Evolutionary conservation across 2,113 vertebrate genomes (phyloP).

Genomic region (Kryptolebias marmoratus): DNA sequence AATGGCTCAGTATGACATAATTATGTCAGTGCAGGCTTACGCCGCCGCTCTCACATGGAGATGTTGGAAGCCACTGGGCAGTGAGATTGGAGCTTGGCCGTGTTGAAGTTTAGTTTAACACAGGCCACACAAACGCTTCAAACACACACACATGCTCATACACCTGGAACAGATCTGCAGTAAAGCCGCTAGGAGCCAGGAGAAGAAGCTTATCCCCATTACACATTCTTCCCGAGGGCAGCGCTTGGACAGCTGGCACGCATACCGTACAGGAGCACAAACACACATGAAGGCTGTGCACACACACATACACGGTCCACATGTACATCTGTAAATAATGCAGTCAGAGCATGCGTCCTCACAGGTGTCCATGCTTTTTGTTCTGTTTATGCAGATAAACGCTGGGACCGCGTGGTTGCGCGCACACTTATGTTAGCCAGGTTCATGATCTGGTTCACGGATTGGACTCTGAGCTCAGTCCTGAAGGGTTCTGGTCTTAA

Average conservation of each 20-base stretch:
- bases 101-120: conserved; percentile 21
- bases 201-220: conserved; percentile 70
- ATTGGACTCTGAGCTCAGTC: conserved; percentile 21
- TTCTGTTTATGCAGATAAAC: conserved; percentile 27
- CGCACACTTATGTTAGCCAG: conserved; percentile 8
- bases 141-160: conserved; percentile 28
- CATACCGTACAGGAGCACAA: conserved; percentile 31
- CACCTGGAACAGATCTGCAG: conserved; percentile 67
- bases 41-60: conserved; percentile 52
- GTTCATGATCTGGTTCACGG: conserved; percentile 27
- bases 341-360: conserved; percentile 8
- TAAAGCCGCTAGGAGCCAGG: conserved; percentile 61
- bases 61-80: conserved; percentile 41
- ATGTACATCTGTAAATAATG: conserved; percentile 29
- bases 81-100: conserved; percentile 32
- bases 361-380: conserved; percentile 24
- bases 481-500: conserved; percentile 49
- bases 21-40: conserved; percentile 51
- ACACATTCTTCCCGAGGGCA: conserved; percentile 70
- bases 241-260: conserved; percentile 66
- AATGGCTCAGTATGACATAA: conserved; percentile 61
- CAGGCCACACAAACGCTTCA: conserved; percentile 10
- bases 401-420: conserved; percentile 18
- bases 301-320: conserved; percentile 5
- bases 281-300: background rate